Evolutionary conservation across 2,888 invertebrate species (phyloP).

Genomic region (Eupithecia insigniata): DNA sequence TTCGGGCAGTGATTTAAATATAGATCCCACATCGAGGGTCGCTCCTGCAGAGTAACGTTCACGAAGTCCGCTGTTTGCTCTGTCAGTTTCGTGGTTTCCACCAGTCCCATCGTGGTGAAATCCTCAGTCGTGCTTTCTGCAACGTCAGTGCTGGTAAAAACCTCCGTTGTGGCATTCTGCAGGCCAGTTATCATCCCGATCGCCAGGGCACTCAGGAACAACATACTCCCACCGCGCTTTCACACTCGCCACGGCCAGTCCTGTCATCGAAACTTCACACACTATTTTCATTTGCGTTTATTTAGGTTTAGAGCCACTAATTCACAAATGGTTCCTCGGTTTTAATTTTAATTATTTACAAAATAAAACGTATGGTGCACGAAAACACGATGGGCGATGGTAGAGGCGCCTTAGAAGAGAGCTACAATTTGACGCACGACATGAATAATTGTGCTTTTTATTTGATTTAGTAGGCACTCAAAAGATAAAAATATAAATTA

Average conservation of each 20-base stretch:
- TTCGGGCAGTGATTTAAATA: constrained; percentile 85
- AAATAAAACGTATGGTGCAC: constrained; percentile 45
- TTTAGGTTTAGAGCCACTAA: constrained; percentile 54
- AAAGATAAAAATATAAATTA: constrained; percentile 66
- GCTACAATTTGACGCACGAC: constrained; percentile 42
- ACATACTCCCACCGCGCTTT: constrained; percentile 78
- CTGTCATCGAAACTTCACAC: constrained; percentile 67
- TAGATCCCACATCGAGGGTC: constrained; percentile 79
- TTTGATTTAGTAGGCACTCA: constrained; percentile 39
- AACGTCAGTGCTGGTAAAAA: constrained; percentile 69
- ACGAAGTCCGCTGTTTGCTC: constrained; percentile 67
- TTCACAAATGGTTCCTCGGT: constrained; percentile 45
- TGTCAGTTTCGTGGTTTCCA: constrained; percentile 68
- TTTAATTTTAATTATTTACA: constrained; percentile 28
- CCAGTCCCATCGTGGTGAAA: constrained; percentile 67
- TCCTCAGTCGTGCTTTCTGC: constrained; percentile 66
- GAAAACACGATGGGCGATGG: constrained; percentile 47
- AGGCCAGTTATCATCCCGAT: constrained; percentile 77
- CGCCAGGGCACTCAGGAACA: constrained; percentile 81
- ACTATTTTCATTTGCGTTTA: constrained; percentile 71
- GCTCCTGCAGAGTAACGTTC: constrained; percentile 76
- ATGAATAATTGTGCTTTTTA: constrained; percentile 44
- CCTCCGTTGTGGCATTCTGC: constrained; percentile 76
- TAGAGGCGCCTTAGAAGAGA: constrained; percentile 41
- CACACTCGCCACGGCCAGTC: constrained; percentile 54